Conservation (phyloP, 2,113 vertebrate genomes). For the Peromyscus californicus region DNA sequence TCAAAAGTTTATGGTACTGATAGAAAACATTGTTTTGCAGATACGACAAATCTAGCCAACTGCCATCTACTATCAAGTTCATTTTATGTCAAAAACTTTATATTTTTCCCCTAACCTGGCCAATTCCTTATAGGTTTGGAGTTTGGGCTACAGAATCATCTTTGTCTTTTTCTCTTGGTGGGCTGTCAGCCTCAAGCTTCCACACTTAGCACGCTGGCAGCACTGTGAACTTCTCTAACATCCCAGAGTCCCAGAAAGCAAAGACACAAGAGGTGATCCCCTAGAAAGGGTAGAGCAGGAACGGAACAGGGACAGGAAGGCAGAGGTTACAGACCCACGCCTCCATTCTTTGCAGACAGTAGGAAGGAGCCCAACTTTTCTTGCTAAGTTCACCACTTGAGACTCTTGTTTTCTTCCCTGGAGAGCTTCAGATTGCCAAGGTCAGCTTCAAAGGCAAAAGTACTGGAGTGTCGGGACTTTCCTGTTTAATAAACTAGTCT, state of each 20-base stretch:
- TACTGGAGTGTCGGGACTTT: background rate
- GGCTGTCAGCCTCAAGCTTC: background rate
- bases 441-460: background rate
- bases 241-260: constrained; percentile 1
- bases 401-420: constrained; percentile 13
- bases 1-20: background rate
- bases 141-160: background rate
- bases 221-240: background rate
- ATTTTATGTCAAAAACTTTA: background rate
- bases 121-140: constrained; percentile 1
- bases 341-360: constrained; percentile 49
- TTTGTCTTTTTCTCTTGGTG: background rate
- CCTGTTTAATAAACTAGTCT: constrained; percentile 10
- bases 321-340: background rate
- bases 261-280: background rate
- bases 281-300: background rate
- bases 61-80: background rate
- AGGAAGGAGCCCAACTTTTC: background rate
- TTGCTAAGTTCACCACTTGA: constrained; percentile 12
- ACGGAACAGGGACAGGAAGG: background rate
- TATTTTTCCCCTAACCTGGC: background rate
- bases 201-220: background rate
- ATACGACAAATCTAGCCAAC: constrained; percentile 34
- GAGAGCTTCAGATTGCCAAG: constrained; percentile 19
- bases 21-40: background rate